Evolutionary conservation across 2,888 invertebrate genomes (phyloP).

Genomic region (Drosophila merina): DNA sequence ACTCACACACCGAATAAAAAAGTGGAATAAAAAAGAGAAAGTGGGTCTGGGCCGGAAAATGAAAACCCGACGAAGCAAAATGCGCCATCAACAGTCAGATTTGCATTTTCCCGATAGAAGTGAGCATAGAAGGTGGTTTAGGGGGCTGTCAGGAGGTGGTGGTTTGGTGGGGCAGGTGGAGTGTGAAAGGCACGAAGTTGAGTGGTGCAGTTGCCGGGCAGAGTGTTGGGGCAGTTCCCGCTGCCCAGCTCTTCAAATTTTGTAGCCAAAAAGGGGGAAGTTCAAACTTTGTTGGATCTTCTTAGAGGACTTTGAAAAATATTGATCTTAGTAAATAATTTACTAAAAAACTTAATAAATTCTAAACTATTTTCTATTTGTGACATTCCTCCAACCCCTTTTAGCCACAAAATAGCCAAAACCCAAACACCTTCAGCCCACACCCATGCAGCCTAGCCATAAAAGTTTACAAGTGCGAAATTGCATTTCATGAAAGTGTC

Average conservation of each 20-base stretch:
- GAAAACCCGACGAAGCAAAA: slow-evolving; percentile 56
- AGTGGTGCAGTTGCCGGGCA: slow-evolving; percentile 23
- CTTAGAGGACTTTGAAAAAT: neutral
- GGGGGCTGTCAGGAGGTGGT: slow-evolving; percentile 1
- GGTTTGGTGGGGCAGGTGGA: neutral
- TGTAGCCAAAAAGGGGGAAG: slow-evolving; percentile 14
- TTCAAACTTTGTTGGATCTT: neutral
- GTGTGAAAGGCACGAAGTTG: slow-evolving; percentile 30
- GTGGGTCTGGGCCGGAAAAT: slow-evolving; percentile 27
- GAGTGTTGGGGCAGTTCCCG: neutral
- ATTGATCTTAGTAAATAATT: neutral
- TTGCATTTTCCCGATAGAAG: slow-evolving; percentile 71
- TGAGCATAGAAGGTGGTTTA: neutral
- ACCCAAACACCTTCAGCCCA: slow-evolving; percentile 24
- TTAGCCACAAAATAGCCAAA: slow-evolving; percentile 32
- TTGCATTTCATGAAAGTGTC: slow-evolving; percentile 78
- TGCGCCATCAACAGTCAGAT: slow-evolving; percentile 74
- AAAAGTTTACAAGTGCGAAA: slow-evolving; percentile 79
- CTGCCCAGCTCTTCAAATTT: slow-evolving; percentile 42
- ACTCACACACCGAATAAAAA: slow-evolving; percentile 2
- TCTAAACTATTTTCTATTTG: neutral
- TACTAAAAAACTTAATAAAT: too few species aligned
- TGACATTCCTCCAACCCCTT: neutral
- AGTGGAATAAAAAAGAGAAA: slow-evolving; percentile 26
- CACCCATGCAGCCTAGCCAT: slow-evolving; percentile 56